These are phyloP conservation scores for Corydoras maculifer DNA, from an alignment of 2,113 vertebrate species.

Conservation along the genomic window DNA sequence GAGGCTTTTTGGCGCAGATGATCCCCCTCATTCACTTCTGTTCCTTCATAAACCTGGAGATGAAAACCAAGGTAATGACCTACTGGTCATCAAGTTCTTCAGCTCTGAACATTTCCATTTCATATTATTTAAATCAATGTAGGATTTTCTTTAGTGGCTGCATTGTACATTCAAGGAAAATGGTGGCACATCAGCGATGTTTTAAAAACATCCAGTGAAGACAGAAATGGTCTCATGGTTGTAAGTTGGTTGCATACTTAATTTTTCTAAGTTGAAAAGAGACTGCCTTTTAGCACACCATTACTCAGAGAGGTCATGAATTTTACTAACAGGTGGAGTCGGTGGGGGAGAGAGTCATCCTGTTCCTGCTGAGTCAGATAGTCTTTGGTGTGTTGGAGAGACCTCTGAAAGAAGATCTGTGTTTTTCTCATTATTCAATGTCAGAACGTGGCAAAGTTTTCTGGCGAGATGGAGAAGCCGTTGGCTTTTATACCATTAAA, in stretches of 20 bases:
- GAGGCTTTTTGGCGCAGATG: slow-evolving; percentile 54
- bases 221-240: slow-evolving; percentile 68
- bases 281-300: not conserved
- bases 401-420: slow-evolving; percentile 48
- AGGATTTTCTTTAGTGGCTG: slow-evolving; percentile 64
- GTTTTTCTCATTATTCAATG: slow-evolving; percentile 71
- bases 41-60: slow-evolving; percentile 51
- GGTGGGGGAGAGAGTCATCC: slow-evolving; percentile 78
- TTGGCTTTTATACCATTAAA: slow-evolving; percentile 85
- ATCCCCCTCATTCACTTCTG: slow-evolving; percentile 43
- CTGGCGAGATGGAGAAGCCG: slow-evolving; percentile 74
- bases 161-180: slow-evolving; percentile 66
- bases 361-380: slow-evolving; percentile 82
- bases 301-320: not conserved
- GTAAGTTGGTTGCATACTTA: slow-evolving; percentile 55
- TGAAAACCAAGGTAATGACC: slow-evolving; percentile 49
- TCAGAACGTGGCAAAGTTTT: slow-evolving; percentile 79
- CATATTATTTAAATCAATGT: slow-evolving; percentile 3
- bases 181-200: slow-evolving; percentile 80
- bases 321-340: slow-evolving; percentile 72
- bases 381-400: slow-evolving; percentile 76
- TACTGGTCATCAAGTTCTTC: not conserved
- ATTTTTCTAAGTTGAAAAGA: not conserved
- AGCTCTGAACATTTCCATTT: not conserved
- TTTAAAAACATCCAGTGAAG: slow-evolving; percentile 66